These are phyloP conservation scores for Oryzias dopingdopingensis DNA, from an alignment of 2,797 vertebrate genomes.

Conservation along the genomic window DNA sequence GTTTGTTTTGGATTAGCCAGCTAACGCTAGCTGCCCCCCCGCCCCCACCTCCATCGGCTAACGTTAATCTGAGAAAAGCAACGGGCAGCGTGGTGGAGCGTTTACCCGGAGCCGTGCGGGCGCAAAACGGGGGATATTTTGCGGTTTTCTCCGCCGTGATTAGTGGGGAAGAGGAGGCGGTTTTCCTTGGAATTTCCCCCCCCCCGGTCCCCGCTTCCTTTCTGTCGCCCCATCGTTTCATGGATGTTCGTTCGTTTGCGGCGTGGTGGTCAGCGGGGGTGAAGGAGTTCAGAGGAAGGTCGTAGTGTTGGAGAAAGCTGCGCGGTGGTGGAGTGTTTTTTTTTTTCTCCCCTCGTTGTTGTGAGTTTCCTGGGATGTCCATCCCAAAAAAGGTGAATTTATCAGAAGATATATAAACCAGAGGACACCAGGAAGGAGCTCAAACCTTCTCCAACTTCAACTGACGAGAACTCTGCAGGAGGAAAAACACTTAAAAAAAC, in stretches of 20 bases:
- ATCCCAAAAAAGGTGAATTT: conserved; percentile 46
- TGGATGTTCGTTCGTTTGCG: conserved; percentile 52
- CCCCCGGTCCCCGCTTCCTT: neutral
- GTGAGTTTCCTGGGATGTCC: conserved; percentile 70
- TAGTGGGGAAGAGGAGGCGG: conserved; percentile 11
- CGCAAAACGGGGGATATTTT: conserved; percentile 26
- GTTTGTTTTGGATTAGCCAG: conserved; percentile 76
- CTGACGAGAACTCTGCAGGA: conserved; percentile 14
- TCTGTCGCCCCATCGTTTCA: conserved; percentile 27
- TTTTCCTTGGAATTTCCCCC: conserved; percentile 1
- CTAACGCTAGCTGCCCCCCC: conserved; percentile 58
- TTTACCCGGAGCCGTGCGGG: conserved; percentile 54
- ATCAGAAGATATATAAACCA: conserved; percentile 44
- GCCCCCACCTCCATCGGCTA: conserved; percentile 32
- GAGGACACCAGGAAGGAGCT: conserved; percentile 46
- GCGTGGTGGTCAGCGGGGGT: conserved; percentile 69
- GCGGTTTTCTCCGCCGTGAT: neutral
- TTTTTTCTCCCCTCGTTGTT: conserved; percentile 37
- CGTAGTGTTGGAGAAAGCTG: conserved; percentile 51
- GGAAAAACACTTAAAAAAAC: conserved; percentile 8
- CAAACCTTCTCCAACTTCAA: conserved; percentile 28
- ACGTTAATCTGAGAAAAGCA: conserved; percentile 59
- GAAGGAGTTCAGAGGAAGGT: conserved; percentile 76
- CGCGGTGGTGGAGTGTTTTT: conserved; percentile 21
- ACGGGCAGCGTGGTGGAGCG: conserved; percentile 62